Conservation (phyloP, 2,113 vertebrate genomes). For the Astur gentilis region DNA sequence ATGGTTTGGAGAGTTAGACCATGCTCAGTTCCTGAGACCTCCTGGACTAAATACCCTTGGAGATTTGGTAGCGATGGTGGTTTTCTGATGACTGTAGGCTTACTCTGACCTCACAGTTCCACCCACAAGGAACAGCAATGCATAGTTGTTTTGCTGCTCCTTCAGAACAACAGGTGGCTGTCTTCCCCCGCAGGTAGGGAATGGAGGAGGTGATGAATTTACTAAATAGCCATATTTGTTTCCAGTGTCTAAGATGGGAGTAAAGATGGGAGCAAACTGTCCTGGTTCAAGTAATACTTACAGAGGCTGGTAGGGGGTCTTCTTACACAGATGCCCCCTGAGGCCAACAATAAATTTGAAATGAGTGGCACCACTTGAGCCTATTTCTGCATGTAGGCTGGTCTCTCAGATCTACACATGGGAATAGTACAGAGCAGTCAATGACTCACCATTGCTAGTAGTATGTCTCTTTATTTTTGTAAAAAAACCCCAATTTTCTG, state of each 20-base stretch:
- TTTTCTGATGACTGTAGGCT: background rate
- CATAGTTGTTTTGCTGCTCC: background rate
- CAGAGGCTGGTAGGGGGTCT: background rate
- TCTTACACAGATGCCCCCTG: background rate
- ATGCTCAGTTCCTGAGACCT: background rate
- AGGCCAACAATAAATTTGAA: background rate
- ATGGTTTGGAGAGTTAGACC: background rate
- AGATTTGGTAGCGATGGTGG: accelerated
- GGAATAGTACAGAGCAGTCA: background rate
- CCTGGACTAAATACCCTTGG: background rate
- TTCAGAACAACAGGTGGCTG: background rate
- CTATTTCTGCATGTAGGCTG: background rate
- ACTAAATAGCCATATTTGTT: background rate
- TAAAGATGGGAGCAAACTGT: background rate
- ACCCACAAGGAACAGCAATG: background rate
- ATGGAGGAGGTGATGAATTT: background rate
- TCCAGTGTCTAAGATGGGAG: background rate
- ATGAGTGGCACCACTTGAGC: background rate
- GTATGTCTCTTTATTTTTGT: background rate
- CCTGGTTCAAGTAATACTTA: background rate
- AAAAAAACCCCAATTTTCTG: background rate
- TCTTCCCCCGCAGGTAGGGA: background rate
- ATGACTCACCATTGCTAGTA: background rate
- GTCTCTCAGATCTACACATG: background rate
- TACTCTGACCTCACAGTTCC: background rate